A percentile compares a stretch with the other conserved stretches of the same genome.
Conservation (phyloP, 2,888 invertebrate species). For the Ectemnius lituratus region DNA sequence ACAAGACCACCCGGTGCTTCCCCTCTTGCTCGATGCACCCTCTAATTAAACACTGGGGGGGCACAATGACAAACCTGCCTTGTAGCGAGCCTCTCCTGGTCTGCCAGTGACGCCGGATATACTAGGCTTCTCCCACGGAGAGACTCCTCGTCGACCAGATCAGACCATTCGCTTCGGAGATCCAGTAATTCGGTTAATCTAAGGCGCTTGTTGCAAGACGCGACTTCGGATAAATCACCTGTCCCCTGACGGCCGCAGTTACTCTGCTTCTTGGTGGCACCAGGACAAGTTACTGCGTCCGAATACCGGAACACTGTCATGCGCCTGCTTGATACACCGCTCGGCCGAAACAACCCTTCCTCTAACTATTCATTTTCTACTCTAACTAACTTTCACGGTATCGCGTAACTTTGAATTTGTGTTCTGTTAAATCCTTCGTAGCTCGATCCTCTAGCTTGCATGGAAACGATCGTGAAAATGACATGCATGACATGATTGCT, state of each 20-base stretch:
- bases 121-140: conserved; percentile 28
- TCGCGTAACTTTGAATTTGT: not conserved
- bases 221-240: conserved; percentile 71
- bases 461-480: not conserved
- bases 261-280: conserved; percentile 37
- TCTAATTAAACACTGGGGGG: conserved; percentile 74
- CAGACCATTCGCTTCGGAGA: conserved; percentile 53
- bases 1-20: conserved; percentile 52
- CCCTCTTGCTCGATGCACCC: conserved; percentile 68
- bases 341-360: not conserved
- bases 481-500: not conserved
- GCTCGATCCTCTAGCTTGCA: not conserved
- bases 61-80: conserved; percentile 74
- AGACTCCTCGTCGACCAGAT: conserved; percentile 4
- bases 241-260: conserved; percentile 59
- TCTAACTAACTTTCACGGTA: not conserved
- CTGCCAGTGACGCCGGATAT: conserved; percentile 47
- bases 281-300: conserved; percentile 15
- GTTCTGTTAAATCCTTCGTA: not conserved
- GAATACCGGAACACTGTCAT: conserved; percentile 19
- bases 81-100: conserved; percentile 55
- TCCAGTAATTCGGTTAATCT: conserved; percentile 73
- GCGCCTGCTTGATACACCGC: conserved; percentile 8
- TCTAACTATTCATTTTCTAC: not conserved
- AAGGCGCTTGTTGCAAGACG: conserved; percentile 70